Conservation (phyloP, 2,797 vertebrate species). For the Pipistrellus kuhlii region DNA sequence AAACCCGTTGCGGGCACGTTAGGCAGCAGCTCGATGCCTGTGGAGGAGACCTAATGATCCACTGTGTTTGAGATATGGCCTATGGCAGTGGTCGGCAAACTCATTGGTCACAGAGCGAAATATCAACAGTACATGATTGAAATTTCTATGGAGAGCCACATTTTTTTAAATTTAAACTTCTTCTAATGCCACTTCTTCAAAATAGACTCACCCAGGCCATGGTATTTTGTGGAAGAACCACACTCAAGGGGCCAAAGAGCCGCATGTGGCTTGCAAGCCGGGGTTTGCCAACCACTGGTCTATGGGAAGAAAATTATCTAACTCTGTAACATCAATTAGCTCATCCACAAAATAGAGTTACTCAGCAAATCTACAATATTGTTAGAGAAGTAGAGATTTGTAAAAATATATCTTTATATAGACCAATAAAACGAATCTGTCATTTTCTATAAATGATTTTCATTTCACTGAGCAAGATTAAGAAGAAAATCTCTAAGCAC, state of each 20-base stretch:
- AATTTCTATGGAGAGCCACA: too few relatives aligned
- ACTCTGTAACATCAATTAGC: not conserved
- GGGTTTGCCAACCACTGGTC: not conserved
- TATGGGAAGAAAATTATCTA: not conserved
- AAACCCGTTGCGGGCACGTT: not conserved
- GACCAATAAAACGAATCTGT: not conserved
- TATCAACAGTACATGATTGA: too few relatives aligned
- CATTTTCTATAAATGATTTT: not conserved
- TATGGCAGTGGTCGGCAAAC: not conserved
- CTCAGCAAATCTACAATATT: not conserved
- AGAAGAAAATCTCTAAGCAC: not conserved
- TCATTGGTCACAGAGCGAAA: too few relatives aligned
- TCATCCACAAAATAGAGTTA: not conserved
- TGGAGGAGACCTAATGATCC: not conserved
- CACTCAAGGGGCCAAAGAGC: too few relatives aligned
- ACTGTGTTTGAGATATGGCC: not conserved
- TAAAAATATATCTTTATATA: conserved; percentile 15
- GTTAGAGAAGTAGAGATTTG: not conserved
- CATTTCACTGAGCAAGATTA: conserved; percentile 1
- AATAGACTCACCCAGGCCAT: too few relatives aligned
- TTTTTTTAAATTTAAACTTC: too few relatives aligned
- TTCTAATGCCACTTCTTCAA: too few relatives aligned
- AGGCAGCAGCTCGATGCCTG: not conserved
- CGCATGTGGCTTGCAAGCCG: too few relatives aligned
- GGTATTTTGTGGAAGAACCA: too few relatives aligned